Evolutionary conservation across 64 coral and sea anemone genomes (phyloP), one percentile per base, ranked within the genome.

Genomic region (Dendrophyllia cribrosa): DNA sequence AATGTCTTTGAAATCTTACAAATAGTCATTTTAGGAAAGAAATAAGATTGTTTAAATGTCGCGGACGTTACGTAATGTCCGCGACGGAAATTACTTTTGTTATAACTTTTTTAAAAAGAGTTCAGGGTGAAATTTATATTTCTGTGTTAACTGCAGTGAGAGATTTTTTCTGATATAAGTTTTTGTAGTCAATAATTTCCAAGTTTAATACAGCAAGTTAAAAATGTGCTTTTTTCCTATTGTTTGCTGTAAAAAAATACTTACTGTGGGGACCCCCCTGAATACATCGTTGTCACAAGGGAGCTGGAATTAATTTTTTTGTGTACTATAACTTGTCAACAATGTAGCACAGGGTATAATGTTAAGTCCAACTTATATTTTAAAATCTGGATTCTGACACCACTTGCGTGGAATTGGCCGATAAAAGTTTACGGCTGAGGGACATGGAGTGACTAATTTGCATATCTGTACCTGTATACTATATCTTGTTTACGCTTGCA

Each of bases 1-100:
- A 75, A 75, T 75, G 15, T 48, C 45, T 75, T 50, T 75, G 11
- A 75, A 75, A 75, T 75, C 72, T 75, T 75, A 17, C 46, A 50
- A 10, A 50, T 75, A 51, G 45, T 51, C 51, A 50, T 75, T 50
- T 75, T 51, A 77, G 51, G 20, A 77, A 22, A 56, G 75, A 56
- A 77, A 56, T 56, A 75, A 19, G 51, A 77, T 72, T 56, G 50
- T 77, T 20, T 52, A 68, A 68, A 23, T 9, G 21, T 68, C 9
- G 9, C 66, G 6, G 19, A 77, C 49, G 19, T 77, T 77, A 55
- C 7, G 50, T 55, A 77, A 77, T 50, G 3, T 77, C 75, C 17
- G 75, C n/a, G n/a, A 77, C 48, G n/a, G 10, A 21, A 77, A 20
- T 77, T 51, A 50, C 14, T 19, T 75, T 75, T 48, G 43, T 75